These are phyloP conservation scores for Ascidia mentula DNA, from an alignment of 23 tunicate genomes.

Conservation along the genomic window DNA sequence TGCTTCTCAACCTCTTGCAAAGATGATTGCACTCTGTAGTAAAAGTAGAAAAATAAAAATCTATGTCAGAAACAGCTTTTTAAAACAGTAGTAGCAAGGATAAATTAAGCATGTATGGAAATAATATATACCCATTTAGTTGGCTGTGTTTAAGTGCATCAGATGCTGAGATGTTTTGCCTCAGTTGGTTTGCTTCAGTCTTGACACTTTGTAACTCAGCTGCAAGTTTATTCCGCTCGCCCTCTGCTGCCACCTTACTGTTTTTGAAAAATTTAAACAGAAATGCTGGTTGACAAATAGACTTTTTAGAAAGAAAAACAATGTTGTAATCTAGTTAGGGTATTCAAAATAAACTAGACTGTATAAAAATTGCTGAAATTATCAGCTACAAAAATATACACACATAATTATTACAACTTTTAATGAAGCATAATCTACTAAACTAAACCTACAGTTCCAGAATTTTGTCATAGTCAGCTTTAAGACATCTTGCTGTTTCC, in stretches of 20 bases:
- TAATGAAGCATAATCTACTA: too few relatives aligned
- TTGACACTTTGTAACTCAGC: constrained; percentile 1
- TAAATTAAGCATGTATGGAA: neutral
- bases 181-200: constrained; percentile 22
- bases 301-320: too few relatives aligned
- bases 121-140: neutral
- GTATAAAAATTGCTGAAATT: neutral
- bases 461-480: constrained; percentile 54
- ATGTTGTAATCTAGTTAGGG: too few relatives aligned
- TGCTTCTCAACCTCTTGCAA: constrained; percentile 45
- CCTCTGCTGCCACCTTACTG: constrained; percentile 25
- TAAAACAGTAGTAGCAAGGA: too few relatives aligned
- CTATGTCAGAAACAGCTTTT: neutral
- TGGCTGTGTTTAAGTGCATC: neutral
- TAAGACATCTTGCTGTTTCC: constrained; percentile 44
- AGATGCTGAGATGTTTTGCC: neutral
- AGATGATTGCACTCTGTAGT: constrained; percentile 3
- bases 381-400: neutral
- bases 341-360: neutral
- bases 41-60: neutral
- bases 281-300: too few relatives aligned
- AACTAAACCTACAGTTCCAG: constrained; percentile 37
- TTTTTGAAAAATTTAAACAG: neutral
- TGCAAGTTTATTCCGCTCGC: constrained; percentile 11
- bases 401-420: neutral